Evolutionary conservation across 2,113 vertebrate genomes (phyloP).

Genomic region (Myotis brandtii): DNA sequence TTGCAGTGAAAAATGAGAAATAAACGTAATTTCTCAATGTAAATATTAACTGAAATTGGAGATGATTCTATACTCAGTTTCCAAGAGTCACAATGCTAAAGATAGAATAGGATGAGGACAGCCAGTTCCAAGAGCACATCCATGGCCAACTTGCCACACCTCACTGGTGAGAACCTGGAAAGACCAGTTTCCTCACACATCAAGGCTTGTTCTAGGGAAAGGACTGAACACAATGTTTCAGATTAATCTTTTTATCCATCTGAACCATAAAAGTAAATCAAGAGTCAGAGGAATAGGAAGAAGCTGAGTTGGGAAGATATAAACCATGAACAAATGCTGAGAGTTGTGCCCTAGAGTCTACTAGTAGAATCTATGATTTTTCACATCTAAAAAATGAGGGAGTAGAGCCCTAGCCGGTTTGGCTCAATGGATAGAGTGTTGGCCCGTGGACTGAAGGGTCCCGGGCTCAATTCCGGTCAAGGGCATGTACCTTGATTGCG

Average conservation of each 20-base stretch:
- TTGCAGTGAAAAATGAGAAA: not conserved
- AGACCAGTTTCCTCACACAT: constrained; percentile 25
- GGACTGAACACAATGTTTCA: not conserved
- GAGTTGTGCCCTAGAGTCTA: not conserved
- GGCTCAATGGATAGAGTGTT: too few species aligned
- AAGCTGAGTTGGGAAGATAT: not conserved
- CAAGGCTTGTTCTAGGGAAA: constrained; percentile 4
- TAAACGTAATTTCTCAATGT: not conserved
- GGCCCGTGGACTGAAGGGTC: too few species aligned
- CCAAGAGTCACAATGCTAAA: not conserved
- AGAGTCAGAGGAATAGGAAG: not conserved
- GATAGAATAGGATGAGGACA: not conserved
- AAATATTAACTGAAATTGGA: not conserved
- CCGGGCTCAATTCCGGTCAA: too few species aligned
- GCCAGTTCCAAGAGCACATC: not conserved
- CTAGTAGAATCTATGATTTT: not conserved
- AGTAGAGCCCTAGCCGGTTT: not conserved
- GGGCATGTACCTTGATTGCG: too few species aligned
- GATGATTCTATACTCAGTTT: not conserved
- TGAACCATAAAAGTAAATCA: not conserved
- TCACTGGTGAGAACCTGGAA: constrained; percentile 16
- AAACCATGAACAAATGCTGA: not conserved
- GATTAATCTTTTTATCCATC: not conserved
- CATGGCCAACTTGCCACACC: not conserved
- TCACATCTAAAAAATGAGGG: not conserved